Percentiles rank a stretch among this genome's conserved stretches.
phyloP scores from a whole-genome alignment of 1,140 invertebrate species.

The Chymomyza costata region DNA sequence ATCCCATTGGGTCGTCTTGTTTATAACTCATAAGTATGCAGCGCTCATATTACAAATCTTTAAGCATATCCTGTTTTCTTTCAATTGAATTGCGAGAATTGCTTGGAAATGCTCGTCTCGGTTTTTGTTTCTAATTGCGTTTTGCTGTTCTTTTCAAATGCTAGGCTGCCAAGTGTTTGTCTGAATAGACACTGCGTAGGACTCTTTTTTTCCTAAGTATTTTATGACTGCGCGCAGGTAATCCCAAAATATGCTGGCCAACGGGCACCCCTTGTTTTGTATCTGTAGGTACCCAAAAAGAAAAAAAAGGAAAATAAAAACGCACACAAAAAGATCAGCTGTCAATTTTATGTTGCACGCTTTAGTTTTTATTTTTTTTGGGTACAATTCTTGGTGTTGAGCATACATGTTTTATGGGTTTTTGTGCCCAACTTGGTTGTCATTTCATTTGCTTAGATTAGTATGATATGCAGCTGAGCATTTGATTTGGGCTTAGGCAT shows the following conservation, averaged over 20 bases:
- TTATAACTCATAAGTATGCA: slow-evolving; percentile 47
- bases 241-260: slow-evolving; percentile 9
- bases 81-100: slow-evolving; percentile 53
- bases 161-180: slow-evolving; percentile 27
- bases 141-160: slow-evolving; percentile 50
- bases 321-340: slow-evolving; percentile 55
- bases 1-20: too few species aligned
- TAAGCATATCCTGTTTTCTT: slow-evolving; percentile 50
- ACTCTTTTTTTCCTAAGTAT: slow-evolving; percentile 52
- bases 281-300: slow-evolving; percentile 30
- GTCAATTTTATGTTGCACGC: slow-evolving; percentile 57
- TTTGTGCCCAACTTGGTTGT: slow-evolving; percentile 36
- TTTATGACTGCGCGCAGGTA: slow-evolving; percentile 60
- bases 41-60: slow-evolving; percentile 57
- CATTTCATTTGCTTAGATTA: slow-evolving; percentile 56
- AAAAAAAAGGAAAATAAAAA: slow-evolving; percentile 11
- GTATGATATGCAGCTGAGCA: slow-evolving; percentile 57
- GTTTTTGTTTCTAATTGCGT: slow-evolving; percentile 53
- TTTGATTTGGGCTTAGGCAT: slow-evolving; percentile 45
- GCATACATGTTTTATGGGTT: slow-evolving; percentile 38
- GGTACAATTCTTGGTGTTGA: slow-evolving; percentile 3
- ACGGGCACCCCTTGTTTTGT: slow-evolving; percentile 47
- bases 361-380: slow-evolving; percentile 15
- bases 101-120: slow-evolving; percentile 10
- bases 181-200: slow-evolving; percentile 56